phyloP scores from a whole-genome alignment of 92 coral and sea anemone species.

The Zoanthus solanderi region DNA sequence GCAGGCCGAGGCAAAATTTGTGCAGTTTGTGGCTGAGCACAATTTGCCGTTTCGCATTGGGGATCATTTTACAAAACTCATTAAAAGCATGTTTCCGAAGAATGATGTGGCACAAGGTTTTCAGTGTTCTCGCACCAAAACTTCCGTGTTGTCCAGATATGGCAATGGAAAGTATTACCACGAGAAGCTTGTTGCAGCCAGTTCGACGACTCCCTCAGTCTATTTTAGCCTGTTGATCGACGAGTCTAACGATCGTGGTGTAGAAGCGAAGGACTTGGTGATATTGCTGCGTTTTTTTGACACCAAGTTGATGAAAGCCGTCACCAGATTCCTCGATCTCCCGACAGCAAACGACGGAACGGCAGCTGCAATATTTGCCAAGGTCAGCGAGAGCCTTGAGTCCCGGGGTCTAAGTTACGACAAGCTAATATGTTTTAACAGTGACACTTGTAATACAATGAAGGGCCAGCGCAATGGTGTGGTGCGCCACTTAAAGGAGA shows the following conservation, averaged over 20 bases:
- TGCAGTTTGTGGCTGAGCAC: conserved; percentile 46
- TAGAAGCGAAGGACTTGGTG: conserved; percentile 46
- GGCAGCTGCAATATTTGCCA: conserved; percentile 36
- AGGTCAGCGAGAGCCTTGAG: conserved; percentile 33
- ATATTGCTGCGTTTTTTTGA: conserved; percentile 32
- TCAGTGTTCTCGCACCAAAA: conserved; percentile 35
- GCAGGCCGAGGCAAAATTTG: conserved; percentile 44
- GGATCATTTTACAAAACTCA: conserved; percentile 32
- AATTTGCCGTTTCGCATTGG: conserved; percentile 38
- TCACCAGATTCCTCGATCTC: conserved; percentile 45
- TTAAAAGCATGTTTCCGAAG: conserved; percentile 42
- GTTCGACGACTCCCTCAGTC: conserved; percentile 31
- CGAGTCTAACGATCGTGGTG: conserved; percentile 42
- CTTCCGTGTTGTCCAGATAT: conserved; percentile 38
- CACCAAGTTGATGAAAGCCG: conserved; percentile 38
- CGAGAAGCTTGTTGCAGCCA: conserved; percentile 27
- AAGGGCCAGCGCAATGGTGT: conserved; percentile 44
- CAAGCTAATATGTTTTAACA: conserved; percentile 30
- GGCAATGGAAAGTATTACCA: conserved; percentile 35
- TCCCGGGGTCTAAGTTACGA: conserved; percentile 36
- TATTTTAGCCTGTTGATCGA: conserved; percentile 36
- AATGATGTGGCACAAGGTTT: conserved; percentile 39
- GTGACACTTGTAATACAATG: conserved; percentile 30
- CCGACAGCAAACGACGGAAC: conserved; percentile 41
- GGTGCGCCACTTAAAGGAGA: conserved; percentile 25